Conservation (phyloP, 2,888 invertebrate genomes). For the Tinea trinotella region DNA sequence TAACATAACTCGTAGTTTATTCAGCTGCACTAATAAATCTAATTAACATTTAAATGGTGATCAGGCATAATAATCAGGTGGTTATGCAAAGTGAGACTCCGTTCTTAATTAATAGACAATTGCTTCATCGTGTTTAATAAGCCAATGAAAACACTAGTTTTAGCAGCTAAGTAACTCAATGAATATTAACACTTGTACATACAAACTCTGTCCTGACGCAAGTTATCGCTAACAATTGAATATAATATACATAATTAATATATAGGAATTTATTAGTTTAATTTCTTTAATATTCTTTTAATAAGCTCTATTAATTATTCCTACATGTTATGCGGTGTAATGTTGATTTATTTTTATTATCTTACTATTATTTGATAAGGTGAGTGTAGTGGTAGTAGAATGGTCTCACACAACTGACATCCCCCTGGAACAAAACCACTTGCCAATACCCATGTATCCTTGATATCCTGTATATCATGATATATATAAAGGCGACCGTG, state of each 20-base stretch:
- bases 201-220: conserved; percentile 12
- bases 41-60: conserved; percentile 71
- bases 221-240: neutral
- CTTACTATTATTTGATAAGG: no score
- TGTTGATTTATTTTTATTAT: no score
- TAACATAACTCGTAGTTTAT: neutral
- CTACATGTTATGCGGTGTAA: no score
- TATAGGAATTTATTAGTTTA: neutral
- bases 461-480: no score
- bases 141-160: conserved; percentile 1
- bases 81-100: conserved; percentile 49
- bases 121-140: conserved; percentile 26
- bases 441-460: no score
- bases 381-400: no score
- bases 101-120: conserved; percentile 60
- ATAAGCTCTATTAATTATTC: no score
- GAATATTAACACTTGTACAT: conserved; percentile 13
- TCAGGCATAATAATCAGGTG: conserved; percentile 68
- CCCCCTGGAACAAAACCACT: no score
- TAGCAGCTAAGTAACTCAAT: conserved; percentile 12
- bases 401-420: no score
- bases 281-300: neutral
- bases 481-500: no score
- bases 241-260: neutral
- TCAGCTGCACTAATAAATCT: conserved; percentile 61